These are phyloP conservation scores for Zaprionus davidi DNA, from an alignment of 1,140 invertebrate species.

Conservation along the genomic window DNA sequence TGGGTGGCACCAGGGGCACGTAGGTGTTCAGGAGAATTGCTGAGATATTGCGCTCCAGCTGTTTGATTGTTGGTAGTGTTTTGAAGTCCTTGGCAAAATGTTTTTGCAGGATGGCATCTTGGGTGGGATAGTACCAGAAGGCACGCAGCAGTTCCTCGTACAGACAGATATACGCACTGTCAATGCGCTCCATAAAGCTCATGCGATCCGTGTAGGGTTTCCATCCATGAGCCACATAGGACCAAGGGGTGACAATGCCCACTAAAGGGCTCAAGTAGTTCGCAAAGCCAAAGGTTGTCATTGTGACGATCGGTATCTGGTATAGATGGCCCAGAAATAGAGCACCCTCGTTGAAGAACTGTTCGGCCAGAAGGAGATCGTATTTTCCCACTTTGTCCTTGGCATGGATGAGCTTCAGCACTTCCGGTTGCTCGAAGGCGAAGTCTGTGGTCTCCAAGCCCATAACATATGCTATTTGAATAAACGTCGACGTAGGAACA, in stretches of 20 bases:
- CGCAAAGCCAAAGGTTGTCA: conserved; percentile 71
- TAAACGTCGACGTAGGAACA: conserved; percentile 15
- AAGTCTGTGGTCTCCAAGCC: conserved; percentile 69
- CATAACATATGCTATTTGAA: conserved; percentile 30
- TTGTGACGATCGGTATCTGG: conserved; percentile 76
- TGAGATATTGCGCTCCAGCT: conserved; percentile 85
- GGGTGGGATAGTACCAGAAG: conserved; percentile 59
- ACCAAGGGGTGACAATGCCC: conserved; percentile 73
- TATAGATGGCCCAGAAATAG: conserved; percentile 82
- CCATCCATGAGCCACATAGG: conserved; percentile 56
- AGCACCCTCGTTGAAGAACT: conserved; percentile 84
- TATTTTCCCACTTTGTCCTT: conserved; percentile 76
- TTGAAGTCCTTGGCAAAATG: conserved; percentile 55
- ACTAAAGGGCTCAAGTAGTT: conserved; percentile 73
- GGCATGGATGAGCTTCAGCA: conserved; percentile 78
- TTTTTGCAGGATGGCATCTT: conserved; percentile 64
- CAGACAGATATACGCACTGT: conserved; percentile 46
- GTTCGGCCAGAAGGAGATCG: conserved; percentile 83
- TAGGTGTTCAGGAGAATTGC: conserved; percentile 85
- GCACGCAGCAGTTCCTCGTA: conserved; percentile 43
- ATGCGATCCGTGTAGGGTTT: conserved; percentile 69
- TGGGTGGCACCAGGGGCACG: conserved; percentile 81
- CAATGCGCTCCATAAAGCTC: conserved; percentile 78
- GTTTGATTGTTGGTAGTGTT: conserved; percentile 73
- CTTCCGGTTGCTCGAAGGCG: conserved; percentile 72